Base-by-base conservation (phyloP, 2,113 vertebrate genomes). In the Xiphophorus couchianus region DNA sequence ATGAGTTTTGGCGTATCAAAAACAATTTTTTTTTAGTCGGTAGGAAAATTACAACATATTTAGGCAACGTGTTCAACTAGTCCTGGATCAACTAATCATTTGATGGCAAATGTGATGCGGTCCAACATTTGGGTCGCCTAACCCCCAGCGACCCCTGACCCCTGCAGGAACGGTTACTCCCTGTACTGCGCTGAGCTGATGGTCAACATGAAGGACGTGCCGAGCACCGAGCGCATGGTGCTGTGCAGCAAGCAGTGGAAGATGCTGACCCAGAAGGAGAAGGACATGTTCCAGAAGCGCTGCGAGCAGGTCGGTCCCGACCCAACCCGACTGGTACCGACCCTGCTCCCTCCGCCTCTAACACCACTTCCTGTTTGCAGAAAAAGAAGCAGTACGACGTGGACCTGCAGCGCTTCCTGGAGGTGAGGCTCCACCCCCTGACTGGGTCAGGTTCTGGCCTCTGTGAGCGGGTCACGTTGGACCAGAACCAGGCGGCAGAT, bases 201-300 rank as follows among this genome's bases (percentile, higher is more conserved):
- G 94, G 94, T 95, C n/a, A 95, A 94, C 90, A 95, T 95, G 94
- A 95, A 95, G 90, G 94, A 95, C 28, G 94, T 95, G 3, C 95
- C 94, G 0, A 94, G 94, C 82, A 95, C 95, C 0, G 94, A 95
- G 91, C 90, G 94, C 13, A 95, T 95, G 95, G 94, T 95, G 0
- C 88, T 95, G n/a, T 95, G 95, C 89, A 95, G 94, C 51, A 94
- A 95, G 65, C 93, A 94, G 85, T 95, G 95, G 95, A 95, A 95
- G 71, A 83, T 95, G 84, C 95, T 95, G 94, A 95, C 93, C 1
- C 94, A 95, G 82, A 95, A 94, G 28, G 95, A 95, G 85, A 95
- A 95, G 85, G 95, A 95, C 90, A 93, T 93, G 92, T 95, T 94
- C 67, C 95, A 95, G 91, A 95, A 94, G 54, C 93, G 94, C 82